These are phyloP conservation scores for Takifugu ocellatus DNA, from an alignment of 2,797 vertebrate species.

Conservation along the genomic window DNA sequence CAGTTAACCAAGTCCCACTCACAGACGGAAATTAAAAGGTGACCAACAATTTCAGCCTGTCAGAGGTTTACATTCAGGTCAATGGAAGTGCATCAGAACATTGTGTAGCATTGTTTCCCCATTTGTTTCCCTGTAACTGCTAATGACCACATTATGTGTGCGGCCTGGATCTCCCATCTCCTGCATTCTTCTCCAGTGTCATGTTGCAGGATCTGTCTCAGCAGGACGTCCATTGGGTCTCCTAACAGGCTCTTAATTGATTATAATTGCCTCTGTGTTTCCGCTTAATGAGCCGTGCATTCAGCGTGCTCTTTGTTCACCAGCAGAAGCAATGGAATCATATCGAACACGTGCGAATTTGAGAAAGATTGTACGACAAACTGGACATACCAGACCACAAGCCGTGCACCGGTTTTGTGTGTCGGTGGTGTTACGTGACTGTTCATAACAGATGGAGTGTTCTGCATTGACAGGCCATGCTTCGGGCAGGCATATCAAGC, in stretches of 20 bases:
- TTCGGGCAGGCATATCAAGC: conserved; percentile 1
- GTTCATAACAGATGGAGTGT: conserved; percentile 18
- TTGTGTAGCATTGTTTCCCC: conserved; percentile 12
- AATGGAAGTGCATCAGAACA: conserved; percentile 7
- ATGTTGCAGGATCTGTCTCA: conserved; percentile 33
- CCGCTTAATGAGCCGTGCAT: conserved; percentile 35
- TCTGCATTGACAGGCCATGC: conserved; percentile 6
- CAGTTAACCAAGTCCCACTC: conserved; percentile 6
- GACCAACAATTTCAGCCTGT: conserved; percentile 8
- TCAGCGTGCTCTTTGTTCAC: conserved; percentile 18
- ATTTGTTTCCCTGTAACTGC: conserved; percentile 1
- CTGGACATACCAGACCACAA: conserved; percentile 16
- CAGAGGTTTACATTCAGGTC: conserved; percentile 5
- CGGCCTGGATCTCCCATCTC: conserved; percentile 7
- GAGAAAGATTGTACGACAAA: conserved; percentile 16
- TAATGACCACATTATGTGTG: conserved; percentile 21
- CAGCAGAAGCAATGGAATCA: conserved; percentile 18
- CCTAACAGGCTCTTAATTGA: conserved; percentile 49
- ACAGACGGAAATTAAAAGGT: conserved; percentile 14
- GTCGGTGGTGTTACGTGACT: conserved; percentile 24
- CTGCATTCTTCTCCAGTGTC: conserved; percentile 26
- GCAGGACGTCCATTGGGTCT: conserved; percentile 26
- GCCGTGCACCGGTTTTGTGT: conserved; percentile 15
- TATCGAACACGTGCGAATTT: conserved; percentile 20
- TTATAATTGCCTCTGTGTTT: conserved; percentile 51